phyloP scores from a whole-genome alignment of 2,113 vertebrate genomes.

The Delphinus delphis region DNA sequence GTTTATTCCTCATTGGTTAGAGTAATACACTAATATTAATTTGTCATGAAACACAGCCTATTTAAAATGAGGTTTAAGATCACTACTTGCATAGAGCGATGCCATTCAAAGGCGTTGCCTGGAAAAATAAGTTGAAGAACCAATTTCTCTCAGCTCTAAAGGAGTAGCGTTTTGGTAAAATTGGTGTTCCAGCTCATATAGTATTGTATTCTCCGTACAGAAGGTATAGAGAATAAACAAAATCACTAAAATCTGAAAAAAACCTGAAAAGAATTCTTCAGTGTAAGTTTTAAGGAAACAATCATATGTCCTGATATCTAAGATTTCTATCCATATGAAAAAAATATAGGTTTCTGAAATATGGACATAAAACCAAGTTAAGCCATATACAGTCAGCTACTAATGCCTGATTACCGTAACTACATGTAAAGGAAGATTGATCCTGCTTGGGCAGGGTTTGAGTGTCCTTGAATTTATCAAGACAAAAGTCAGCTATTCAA shows the following conservation, averaged over 20 bases:
- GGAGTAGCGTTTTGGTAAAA: conserved; percentile 7
- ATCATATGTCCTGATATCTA: background rate
- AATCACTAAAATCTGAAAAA: background rate
- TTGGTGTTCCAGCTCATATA: background rate
- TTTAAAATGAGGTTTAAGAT: conserved; percentile 27
- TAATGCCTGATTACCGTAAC: background rate
- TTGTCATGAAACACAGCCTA: conserved; percentile 43
- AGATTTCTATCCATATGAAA: background rate
- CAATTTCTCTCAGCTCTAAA: conserved; percentile 37
- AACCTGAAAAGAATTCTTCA: background rate
- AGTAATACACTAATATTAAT: conserved; percentile 13
- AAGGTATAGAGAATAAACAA: background rate
- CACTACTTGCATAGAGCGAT: background rate
- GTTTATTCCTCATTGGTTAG: conserved; percentile 42
- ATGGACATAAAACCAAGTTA: background rate
- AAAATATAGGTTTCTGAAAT: background rate
- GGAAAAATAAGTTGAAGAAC: conserved; percentile 27
- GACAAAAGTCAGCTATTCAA: background rate
- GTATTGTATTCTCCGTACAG: background rate
- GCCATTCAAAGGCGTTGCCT: background rate
- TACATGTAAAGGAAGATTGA: background rate
- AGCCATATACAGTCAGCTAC: background rate
- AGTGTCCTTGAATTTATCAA: background rate
- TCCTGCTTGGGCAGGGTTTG: background rate
- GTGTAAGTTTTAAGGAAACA: conserved; percentile 32